These are phyloP conservation scores for Sesamia nonagrioides DNA, from an alignment of 1,140 invertebrate species.

Conservation along the genomic window DNA sequence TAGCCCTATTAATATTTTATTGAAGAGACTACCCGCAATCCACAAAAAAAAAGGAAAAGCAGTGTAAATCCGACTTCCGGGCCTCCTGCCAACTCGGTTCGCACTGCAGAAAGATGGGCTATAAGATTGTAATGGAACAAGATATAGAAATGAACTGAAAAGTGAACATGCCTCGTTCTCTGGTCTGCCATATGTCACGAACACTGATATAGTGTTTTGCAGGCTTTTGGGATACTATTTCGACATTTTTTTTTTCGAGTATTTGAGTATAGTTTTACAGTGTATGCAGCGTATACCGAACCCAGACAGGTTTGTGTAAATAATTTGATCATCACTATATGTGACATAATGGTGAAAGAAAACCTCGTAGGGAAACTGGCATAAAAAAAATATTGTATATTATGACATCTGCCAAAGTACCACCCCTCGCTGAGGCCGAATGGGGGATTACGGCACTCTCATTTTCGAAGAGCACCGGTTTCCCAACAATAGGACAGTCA, in stretches of 20 bases:
- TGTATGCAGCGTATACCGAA: too few species aligned
- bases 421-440: too few species aligned
- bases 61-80: slow-evolving; percentile 74
- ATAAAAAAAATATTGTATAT: too few species aligned
- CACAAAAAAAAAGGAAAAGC: slow-evolving; percentile 68
- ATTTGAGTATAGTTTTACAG: background rate
- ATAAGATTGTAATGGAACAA: slow-evolving; percentile 55
- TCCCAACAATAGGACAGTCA: too few species aligned
- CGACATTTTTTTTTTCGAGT: background rate
- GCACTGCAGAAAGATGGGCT: slow-evolving; percentile 79
- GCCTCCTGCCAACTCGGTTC: slow-evolving; percentile 76
- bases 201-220: background rate
- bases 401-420: too few species aligned
- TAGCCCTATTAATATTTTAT: slow-evolving; percentile 39
- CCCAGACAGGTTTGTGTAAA: too few species aligned
- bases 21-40: slow-evolving; percentile 14
- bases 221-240: background rate
- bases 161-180: slow-evolving; percentile 36
- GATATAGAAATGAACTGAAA: slow-evolving; percentile 46
- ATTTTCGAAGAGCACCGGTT: too few species aligned
- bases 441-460: too few species aligned
- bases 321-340: too few species aligned
- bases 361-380: too few species aligned
- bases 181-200: slow-evolving; percentile 3
- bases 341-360: too few species aligned